A percentile compares a stretch with the other conserved stretches of the same genome.
Evolutionary conservation across 2,113 vertebrate species (phyloP).

Genomic region (Oceanites oceanicus): DNA sequence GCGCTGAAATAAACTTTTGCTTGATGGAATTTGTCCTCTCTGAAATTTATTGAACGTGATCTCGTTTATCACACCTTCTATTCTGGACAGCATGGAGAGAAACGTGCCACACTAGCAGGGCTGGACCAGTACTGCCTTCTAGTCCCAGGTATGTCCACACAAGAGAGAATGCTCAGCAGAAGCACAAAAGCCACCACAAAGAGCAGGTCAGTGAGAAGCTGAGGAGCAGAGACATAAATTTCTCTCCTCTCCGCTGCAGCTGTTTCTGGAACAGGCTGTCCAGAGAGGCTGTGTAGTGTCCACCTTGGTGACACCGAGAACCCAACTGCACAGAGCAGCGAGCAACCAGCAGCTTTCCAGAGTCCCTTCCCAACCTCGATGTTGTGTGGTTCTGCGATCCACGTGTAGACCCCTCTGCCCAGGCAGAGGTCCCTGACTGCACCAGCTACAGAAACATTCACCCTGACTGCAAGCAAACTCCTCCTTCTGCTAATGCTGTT

Average conservation of each 20-base stretch:
- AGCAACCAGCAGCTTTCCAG: background rate
- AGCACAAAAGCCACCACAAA: background rate
- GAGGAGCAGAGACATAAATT: background rate
- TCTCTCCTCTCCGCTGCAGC: background rate
- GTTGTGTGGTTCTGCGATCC: background rate
- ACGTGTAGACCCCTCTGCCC: background rate
- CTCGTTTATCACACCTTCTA: background rate
- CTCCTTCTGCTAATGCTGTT: background rate
- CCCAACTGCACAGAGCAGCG: background rate
- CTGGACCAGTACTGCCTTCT: background rate
- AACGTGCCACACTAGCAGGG: background rate
- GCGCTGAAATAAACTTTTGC: no score
- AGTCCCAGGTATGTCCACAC: background rate
- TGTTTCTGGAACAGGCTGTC: background rate
- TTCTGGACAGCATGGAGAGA: background rate
- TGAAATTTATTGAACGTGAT: no score
- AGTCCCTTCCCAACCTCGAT: background rate
- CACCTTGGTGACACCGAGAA: background rate
- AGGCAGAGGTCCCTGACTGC: background rate
- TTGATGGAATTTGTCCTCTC: no score
- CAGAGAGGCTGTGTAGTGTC: background rate
- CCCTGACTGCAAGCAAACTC: background rate
- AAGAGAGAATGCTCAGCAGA: background rate
- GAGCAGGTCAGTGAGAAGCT: background rate
- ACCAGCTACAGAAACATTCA: background rate